Percentiles rank a stretch among this genome's conserved stretches.
Conservation (phyloP, 2,888 invertebrate species). For the Ochropleura leucogaster region DNA sequence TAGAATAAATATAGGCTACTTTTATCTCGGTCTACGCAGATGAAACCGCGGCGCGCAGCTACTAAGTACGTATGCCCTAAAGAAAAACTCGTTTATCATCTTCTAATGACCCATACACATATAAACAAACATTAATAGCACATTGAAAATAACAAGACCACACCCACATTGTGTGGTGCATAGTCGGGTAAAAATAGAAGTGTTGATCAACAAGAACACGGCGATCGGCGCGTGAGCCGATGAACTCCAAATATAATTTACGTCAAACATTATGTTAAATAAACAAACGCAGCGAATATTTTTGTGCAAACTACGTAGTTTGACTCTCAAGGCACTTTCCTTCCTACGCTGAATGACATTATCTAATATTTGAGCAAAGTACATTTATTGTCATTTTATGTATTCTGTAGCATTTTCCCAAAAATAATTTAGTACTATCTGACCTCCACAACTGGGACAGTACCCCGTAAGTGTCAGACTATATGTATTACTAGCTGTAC, state of each 20-base stretch:
- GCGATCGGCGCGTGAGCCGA: conserved; percentile 27
- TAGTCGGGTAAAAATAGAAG: conserved; percentile 45
- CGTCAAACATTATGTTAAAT: conserved; percentile 27
- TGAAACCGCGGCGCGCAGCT: no score
- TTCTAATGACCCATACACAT: conserved; percentile 1
- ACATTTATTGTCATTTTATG: not conserved
- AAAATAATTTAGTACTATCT: not conserved
- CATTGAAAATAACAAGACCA: conserved; percentile 19
- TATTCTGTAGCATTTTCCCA: not conserved
- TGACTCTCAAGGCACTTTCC: not conserved
- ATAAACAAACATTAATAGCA: not conserved
- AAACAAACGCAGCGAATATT: not conserved
- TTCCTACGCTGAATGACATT: not conserved
- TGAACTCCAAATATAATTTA: conserved; percentile 53
- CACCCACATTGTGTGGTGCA: conserved; percentile 51
- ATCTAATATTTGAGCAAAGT: not conserved
- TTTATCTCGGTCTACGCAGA: no score
- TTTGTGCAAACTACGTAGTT: not conserved
- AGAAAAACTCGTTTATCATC: not conserved
- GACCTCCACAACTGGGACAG: not conserved
- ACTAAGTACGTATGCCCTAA: not conserved
- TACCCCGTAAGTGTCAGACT: not conserved
- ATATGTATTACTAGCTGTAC: no score
- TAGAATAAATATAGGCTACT: no score
- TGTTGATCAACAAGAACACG: conserved; percentile 56